phyloP scores from a whole-genome alignment of 2,888 invertebrate genomes.

The Leptinotarsa peninsularis region DNA sequence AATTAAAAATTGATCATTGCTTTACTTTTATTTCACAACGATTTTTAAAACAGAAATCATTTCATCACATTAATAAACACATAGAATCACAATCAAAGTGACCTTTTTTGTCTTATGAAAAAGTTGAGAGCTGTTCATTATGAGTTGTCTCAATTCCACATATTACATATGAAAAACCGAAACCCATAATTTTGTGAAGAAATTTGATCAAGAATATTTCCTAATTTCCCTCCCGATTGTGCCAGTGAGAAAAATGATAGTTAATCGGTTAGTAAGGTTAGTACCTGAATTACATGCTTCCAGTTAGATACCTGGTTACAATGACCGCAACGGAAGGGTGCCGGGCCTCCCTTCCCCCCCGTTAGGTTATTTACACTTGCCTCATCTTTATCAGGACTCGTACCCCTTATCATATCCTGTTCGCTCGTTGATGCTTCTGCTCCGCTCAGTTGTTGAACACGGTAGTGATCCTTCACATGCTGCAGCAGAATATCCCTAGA shows the following conservation, averaged over 20 bases:
- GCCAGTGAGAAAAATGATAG: conserved; percentile 26
- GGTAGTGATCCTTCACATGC: conserved; percentile 77
- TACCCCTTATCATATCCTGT: conserved; percentile 57
- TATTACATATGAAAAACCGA: too few species aligned
- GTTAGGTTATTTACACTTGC: conserved; percentile 67
- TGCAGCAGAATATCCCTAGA: conserved; percentile 74
- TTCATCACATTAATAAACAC: not conserved
- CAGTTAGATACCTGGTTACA: conserved; percentile 86
- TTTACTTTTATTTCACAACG: too few species aligned
- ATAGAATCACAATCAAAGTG: not conserved
- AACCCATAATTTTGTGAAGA: not conserved
- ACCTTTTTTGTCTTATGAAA: not conserved
- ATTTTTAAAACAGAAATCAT: too few species aligned
- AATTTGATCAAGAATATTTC: not conserved
- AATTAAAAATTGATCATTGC: too few species aligned
- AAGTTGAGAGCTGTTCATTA: not conserved
- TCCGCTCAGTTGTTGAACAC: conserved; percentile 29
- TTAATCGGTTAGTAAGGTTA: conserved; percentile 64
- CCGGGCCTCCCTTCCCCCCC: conserved; percentile 61
- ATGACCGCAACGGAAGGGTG: conserved; percentile 79
- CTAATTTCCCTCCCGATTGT: conserved; percentile 21
- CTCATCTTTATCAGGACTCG: conserved; percentile 66
- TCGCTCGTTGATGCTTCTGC: conserved; percentile 32
- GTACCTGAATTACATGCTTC: conserved; percentile 88
- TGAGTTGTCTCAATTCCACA: too few species aligned